A percentile compares a stretch with the other conserved stretches of the same genome.
phyloP scores from a whole-genome alignment of 2,113 vertebrate species.

The Ictidomys tridecemlineatus region DNA sequence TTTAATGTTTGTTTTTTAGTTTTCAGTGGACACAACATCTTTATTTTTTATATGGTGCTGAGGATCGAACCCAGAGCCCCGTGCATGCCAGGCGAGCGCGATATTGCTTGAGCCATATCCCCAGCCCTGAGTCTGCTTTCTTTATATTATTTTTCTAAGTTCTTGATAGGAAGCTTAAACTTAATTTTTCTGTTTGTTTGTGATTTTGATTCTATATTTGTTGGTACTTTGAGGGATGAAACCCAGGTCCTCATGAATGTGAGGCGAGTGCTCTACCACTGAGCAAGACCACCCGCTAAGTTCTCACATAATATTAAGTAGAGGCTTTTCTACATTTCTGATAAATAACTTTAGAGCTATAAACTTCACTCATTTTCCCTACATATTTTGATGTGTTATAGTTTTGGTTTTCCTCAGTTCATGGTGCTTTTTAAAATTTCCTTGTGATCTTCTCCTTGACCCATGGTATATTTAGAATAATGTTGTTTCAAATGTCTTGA shows the following conservation, averaged over 20 bases:
- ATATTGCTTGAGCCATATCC: too few species aligned
- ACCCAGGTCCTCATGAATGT: too few species aligned
- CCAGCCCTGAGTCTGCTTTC: neutral
- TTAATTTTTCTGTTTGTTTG: too few species aligned
- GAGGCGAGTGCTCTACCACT: neutral
- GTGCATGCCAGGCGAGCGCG: too few species aligned
- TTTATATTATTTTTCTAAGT: neutral
- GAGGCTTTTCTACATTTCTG: neutral
- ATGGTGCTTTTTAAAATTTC: neutral
- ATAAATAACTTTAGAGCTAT: neutral
- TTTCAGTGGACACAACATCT: too few species aligned
- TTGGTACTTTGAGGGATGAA: too few species aligned
- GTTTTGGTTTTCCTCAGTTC: too few species aligned
- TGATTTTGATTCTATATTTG: too few species aligned
- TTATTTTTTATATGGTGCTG: too few species aligned
- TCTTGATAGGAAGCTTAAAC: neutral
- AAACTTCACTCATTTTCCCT: neutral
- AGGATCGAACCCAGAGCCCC: too few species aligned
- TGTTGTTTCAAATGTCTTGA: neutral
- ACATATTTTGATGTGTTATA: neutral
- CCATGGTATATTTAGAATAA: neutral
- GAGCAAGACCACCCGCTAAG: too few species aligned
- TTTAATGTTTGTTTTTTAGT: too few species aligned
- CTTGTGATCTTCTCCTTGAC: neutral
- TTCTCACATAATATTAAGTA: neutral